Base-by-base conservation (phyloP, 1,140 invertebrate genomes). In the Sesamia nonagrioides region DNA sequence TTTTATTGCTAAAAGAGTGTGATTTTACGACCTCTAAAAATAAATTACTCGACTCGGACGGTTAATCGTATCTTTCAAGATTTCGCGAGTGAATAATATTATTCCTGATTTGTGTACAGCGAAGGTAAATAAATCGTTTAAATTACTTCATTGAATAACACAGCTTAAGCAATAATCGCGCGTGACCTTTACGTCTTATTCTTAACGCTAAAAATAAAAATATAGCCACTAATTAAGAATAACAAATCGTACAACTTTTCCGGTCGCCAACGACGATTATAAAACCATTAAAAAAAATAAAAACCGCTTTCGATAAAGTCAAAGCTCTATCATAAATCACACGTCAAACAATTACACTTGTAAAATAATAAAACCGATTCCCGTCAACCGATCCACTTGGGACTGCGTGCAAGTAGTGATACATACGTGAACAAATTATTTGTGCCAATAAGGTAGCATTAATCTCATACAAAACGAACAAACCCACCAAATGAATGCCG, bases 11-110 rank as follows among this genome's bases (percentile, higher is more conserved):
- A 83, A 86, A 94, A 92, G 89, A 94, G 91, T 94, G 92, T 92
- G 90, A 92, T 89, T 95, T 95, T 95, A 95, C 84, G 92, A 90
- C 91, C 92, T 87, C 93, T 94, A 88, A 94, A 93, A 93, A 92
- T 94, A 93, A 93, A 94, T 95, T 92, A 92, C 89, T 89, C 80
- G 89, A 60, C 82, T 89, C 85, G 86, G 84, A 92, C 83, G 80
- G 84, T 85, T 89, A 89, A 89, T 91, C 87, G 86, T 85, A 89
- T 86, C 88, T 91, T 88, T 81, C 82, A 84, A 90, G 87, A 88
- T 82, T 88, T 89, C 83, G 86, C 86, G 84, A 87, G 85, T 89
- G 91, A 91, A 94, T 91, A 40, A 91, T 92, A 92, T 91, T 89
- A 91, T 86, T 87, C 84, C 78, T 81, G 85, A 89, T 93, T 92